Evolutionary conservation across 1,140 invertebrate genomes (phyloP), one percentile per base, ranked within the genome.

Genomic region (Phthorimaea operculella): DNA sequence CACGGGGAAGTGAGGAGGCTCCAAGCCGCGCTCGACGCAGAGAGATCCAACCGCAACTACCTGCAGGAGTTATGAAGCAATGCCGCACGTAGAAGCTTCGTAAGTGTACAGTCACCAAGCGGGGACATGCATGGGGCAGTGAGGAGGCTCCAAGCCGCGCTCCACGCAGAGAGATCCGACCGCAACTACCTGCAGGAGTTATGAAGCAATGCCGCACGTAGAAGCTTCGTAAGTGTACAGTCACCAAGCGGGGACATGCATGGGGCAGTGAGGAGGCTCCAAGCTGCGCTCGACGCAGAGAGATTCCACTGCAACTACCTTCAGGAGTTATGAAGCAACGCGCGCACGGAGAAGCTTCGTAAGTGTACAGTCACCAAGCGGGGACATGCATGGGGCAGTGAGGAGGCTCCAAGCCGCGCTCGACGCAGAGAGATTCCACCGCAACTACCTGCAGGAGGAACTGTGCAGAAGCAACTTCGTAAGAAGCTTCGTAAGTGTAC

Each of bases 81-180:
- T n/a, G 0, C n/a, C n/a, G 69, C 51, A 49, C 83, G 51, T 72
- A 80, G 17, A 77, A 78, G 52, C 60, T 83, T 50, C 48, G 79
- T 83, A 64, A 60, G 68, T 67, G 42, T 34, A 9, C 16, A 39
- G n/a, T n/a, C n/a, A n/a, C n/a, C 7, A 50, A 51, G 4, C 15
- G 9, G 5, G 53, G 36, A 21, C 1, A 58, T 79, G n/a, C 79
- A 85, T 28, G 63, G 70, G 54, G 79, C 82, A 54, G 77, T 83
- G 5, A 63, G 79, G 10, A 58, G 73, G 0, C 53, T 85, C 51
- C 73, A 82, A 54, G 82, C 78, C 6, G 74, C 79, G 1, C 60
- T 85, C 1, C 79, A 85, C 49, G 78, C 82, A 6, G 82, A 85
- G 57, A 55, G 72, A 4, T 85, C 83, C 60, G 82, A 85, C 51